These are phyloP conservation scores for Leptothorax acervorum DNA, from an alignment of 2,888 invertebrate species.

Conservation along the genomic window DNA sequence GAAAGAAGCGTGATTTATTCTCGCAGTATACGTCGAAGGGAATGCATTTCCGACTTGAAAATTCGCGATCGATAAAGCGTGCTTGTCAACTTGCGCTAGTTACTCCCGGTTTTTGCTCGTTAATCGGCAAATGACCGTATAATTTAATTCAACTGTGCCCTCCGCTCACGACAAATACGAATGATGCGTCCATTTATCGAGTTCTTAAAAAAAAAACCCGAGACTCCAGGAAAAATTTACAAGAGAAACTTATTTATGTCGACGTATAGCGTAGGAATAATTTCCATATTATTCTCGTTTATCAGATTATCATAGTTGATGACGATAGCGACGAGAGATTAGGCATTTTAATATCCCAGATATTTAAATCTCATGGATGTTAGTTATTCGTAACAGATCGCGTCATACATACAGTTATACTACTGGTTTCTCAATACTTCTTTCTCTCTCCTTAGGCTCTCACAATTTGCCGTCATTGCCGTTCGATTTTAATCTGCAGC, in stretches of 20 bases:
- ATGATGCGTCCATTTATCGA: slow-evolving; percentile 31
- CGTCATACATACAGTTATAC: neutral
- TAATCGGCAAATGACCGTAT: slow-evolving; percentile 42
- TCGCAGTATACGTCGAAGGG: neutral
- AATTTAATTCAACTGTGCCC: slow-evolving; percentile 36
- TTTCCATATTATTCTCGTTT: slow-evolving; percentile 23
- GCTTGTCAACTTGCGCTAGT: slow-evolving; percentile 18
- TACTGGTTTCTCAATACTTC: neutral
- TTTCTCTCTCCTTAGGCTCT: neutral
- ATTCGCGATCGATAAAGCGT: slow-evolving; percentile 10
- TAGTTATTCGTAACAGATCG: neutral
- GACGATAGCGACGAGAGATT: neutral
- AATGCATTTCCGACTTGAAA: slow-evolving; percentile 15
- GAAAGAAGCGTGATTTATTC: neutral
- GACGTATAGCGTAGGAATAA: neutral
- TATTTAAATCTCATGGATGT: neutral
- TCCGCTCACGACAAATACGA: slow-evolving; percentile 14
- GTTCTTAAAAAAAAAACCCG: slow-evolving; percentile 1
- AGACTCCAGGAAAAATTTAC: slow-evolving; percentile 14
- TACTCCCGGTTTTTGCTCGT: slow-evolving; percentile 34
- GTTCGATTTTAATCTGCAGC: slow-evolving; percentile 18
- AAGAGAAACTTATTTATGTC: slow-evolving; percentile 31
- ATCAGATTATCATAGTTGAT: neutral
- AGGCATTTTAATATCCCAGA: slow-evolving; percentile 4
- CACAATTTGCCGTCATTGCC: neutral